Conservation (phyloP, 2,113 vertebrate genomes). For the Rhegmatorhina hoffmannsi region DNA sequence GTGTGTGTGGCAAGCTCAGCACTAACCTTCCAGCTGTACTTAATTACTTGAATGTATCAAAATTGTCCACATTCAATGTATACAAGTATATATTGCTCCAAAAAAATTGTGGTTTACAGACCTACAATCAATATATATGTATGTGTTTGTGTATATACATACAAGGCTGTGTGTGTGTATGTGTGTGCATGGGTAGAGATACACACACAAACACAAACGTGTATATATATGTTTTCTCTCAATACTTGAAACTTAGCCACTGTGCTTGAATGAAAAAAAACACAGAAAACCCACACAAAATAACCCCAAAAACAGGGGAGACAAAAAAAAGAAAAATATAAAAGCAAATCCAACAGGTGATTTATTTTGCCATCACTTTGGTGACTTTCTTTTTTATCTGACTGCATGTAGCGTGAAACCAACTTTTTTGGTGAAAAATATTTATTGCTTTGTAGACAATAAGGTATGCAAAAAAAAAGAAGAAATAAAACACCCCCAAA, state of each 20-base stretch:
- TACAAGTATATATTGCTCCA: slow-evolving; percentile 26
- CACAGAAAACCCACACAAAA: neutral
- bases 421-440: slow-evolving; percentile 54
- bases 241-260: slow-evolving; percentile 80
- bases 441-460: slow-evolving; percentile 73
- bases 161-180: neutral
- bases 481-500: neutral
- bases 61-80: neutral
- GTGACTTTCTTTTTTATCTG: slow-evolving; percentile 51
- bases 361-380: slow-evolving; percentile 36
- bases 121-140: slow-evolving; percentile 34
- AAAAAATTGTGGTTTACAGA: slow-evolving; percentile 26
- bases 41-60: slow-evolving; percentile 59
- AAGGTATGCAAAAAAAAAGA: neutral
- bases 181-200: neutral
- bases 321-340: accelerated
- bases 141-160: slow-evolving; percentile 58
- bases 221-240: slow-evolving; percentile 52
- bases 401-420: slow-evolving; percentile 46
- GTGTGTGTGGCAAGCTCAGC: neutral
- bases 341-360: neutral
- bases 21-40: slow-evolving; percentile 32
- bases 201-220: slow-evolving; percentile 46
- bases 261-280: slow-evolving; percentile 54
- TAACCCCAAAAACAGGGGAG: neutral